Conservation (phyloP, 2,888 invertebrate species). For the Epiblema foenella region DNA sequence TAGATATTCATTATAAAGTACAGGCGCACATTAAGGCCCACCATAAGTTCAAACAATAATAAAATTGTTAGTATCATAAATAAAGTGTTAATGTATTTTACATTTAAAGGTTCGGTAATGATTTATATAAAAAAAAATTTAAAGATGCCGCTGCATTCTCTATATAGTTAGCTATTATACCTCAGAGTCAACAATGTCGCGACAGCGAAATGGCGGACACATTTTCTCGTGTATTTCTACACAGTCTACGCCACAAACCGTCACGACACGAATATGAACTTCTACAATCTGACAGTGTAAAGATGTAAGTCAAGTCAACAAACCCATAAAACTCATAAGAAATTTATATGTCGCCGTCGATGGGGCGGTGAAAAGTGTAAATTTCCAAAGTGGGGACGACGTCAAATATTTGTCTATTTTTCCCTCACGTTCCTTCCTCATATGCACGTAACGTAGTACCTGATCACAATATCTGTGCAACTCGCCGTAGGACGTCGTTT, state of each 20-base stretch:
- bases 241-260: conserved; percentile 3
- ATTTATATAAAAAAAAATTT: too few species aligned
- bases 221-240: not conserved
- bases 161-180: not conserved
- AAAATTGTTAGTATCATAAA: too few species aligned
- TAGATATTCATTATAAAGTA: too few species aligned
- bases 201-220: not conserved
- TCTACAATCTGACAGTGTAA: not conserved
- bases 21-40: too few species aligned
- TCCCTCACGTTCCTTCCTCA: not conserved
- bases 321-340: not conserved
- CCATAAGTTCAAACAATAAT: too few species aligned
- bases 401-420: not conserved
- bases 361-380: not conserved
- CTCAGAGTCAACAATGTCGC: not conserved
- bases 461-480: too few species aligned
- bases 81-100: too few species aligned
- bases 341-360: not conserved
- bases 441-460: too few species aligned
- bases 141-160: too few species aligned
- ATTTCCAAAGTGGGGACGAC: not conserved
- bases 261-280: not conserved
- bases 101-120: too few species aligned
- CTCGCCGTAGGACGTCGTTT: too few species aligned
- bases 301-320: not conserved